Conservation (phyloP, 2,888 invertebrate species). For the Leptopilina drosophilae region DNA sequence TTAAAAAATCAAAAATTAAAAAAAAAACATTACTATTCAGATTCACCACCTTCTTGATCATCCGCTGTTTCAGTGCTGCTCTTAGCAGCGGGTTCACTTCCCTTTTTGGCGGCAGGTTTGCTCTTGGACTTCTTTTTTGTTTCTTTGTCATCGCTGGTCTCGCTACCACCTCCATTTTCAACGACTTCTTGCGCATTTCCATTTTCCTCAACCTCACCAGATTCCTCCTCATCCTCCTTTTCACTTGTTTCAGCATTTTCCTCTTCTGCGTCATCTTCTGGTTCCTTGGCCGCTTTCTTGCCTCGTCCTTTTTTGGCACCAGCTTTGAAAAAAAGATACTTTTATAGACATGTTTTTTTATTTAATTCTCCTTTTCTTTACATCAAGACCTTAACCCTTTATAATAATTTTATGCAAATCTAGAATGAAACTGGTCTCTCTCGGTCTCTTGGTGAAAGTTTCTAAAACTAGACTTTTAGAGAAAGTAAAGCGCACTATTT, state of each 20-base stretch:
- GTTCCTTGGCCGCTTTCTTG: slow-evolving; percentile 25
- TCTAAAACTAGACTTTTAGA: slow-evolving; percentile 8
- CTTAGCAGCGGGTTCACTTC: slow-evolving; percentile 23
- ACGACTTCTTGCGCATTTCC: slow-evolving; percentile 36
- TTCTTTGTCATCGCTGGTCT: slow-evolving; percentile 17
- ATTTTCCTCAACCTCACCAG: slow-evolving; percentile 19
- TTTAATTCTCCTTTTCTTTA: background rate
- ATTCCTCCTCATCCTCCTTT: slow-evolving; percentile 20
- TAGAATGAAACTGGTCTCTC: background rate
- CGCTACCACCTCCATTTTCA: slow-evolving; percentile 16
- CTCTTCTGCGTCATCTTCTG: slow-evolving; percentile 20
- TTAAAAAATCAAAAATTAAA: slow-evolving; percentile 3
- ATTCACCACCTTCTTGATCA: slow-evolving; percentile 24
- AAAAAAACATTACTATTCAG: slow-evolving; percentile 34
- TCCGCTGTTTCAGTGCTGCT: slow-evolving; percentile 17
- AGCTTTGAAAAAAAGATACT: background rate
- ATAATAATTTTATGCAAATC: background rate
- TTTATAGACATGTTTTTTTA: background rate
- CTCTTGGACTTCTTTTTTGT: slow-evolving; percentile 28
- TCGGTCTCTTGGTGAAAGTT: background rate
- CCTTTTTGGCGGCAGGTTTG: slow-evolving; percentile 30
- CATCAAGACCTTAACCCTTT: slow-evolving; percentile 19
- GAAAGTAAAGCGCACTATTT: background rate
- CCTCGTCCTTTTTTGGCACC: slow-evolving; percentile 30
- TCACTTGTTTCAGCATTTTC: slow-evolving; percentile 19